Evolutionary conservation across 2,888 invertebrate genomes (phyloP), one percentile per base, ranked within the genome.

Genomic region (Calephelis perditalis): DNA sequence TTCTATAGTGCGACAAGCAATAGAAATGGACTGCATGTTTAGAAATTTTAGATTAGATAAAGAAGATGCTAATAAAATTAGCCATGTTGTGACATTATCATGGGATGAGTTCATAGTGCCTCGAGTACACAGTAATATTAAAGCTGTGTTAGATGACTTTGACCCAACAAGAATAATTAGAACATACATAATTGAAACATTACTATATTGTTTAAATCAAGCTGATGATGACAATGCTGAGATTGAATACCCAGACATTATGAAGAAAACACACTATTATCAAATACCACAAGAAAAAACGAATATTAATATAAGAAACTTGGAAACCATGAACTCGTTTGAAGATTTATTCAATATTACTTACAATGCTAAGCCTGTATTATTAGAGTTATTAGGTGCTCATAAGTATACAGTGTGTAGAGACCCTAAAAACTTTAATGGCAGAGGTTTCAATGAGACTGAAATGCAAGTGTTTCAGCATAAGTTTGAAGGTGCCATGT

Each of bases 21-120:
- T 94, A 11, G 92, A 94, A 75, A 80, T 92, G 37, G 95, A 95
- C 76, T 95, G 95, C 72, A 71, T 93, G 15, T 92, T 94, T 64
- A 90, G 95, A 65, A 92, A 93, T 60, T 91, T 91, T 62, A 88
- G 90, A 69, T 81, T 85, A 70, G 91, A 91, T 63, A 90, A 85
- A 66, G 90, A 91, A 46, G 88, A 89, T 15, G 60, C 72, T 0
- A 77, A 91, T 43, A 90, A 89, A 73, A 89, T 89, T 0, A 91
- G 91, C 67, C 92, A 91, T 77, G 91, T 91, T 0, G 81, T 91
- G 62, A 89, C 92, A 0, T 73, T 94, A 45, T 89, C 93, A 0
- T 93, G 94, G 92, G 92, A 94, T 70, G 94, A 95, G 69, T 94
- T 92, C 69, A 73, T 95, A 57, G 92, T 94, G 44, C 92, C 94